These are phyloP conservation scores for Atherinomorus stipes DNA, from an alignment of 2,113 vertebrate genomes.

Conservation along the genomic window DNA sequence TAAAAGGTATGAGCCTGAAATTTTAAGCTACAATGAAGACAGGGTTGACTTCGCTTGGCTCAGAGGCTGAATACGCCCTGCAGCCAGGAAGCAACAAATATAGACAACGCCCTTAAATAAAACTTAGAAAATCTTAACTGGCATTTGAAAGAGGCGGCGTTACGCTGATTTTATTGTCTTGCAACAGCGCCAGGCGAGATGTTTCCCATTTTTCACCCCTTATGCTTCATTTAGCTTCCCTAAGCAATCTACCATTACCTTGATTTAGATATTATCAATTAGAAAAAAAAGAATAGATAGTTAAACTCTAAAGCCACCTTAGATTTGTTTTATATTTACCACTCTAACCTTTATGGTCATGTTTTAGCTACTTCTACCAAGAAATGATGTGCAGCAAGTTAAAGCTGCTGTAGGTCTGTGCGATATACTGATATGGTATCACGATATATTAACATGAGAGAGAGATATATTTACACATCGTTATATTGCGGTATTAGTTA, in stretches of 20 bases:
- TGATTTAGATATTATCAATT: neutral
- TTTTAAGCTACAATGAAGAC: neutral
- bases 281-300: neutral
- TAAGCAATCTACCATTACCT: neutral
- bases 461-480: too few relatives aligned
- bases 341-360: neutral
- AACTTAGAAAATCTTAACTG: neutral
- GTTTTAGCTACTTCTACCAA: neutral
- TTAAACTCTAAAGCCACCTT: neutral
- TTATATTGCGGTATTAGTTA: too few relatives aligned
- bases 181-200: too few relatives aligned
- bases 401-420: neutral
- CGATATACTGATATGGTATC: too few relatives aligned
- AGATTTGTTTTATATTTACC: neutral
- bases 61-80: neutral
- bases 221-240: neutral
- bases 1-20: neutral
- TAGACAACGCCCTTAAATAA: neutral
- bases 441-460: too few relatives aligned
- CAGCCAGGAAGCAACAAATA: neutral
- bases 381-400: neutral
- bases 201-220: neutral
- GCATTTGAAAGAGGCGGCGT: neutral
- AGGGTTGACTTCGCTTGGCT: neutral
- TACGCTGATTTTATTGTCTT: too few relatives aligned